Evolutionary conservation across 2,113 vertebrate species (phyloP), one percentile per base, ranked within the genome.

Genomic region (Odobenus rosmarus): DNA sequence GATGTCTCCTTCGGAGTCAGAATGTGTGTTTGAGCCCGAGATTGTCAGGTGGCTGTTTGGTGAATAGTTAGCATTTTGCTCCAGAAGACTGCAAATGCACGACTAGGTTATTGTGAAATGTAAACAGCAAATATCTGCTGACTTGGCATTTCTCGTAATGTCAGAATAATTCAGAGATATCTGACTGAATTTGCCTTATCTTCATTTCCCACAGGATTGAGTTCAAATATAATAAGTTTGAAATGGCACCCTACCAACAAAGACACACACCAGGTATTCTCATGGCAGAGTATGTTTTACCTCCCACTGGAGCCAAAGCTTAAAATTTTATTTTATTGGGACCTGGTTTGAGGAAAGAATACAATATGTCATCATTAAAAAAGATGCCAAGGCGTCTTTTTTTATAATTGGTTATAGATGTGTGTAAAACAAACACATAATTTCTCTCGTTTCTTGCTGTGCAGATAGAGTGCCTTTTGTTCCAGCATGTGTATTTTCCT

Each of bases 391-490:
- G 71, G 80, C n/a, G 18, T 80, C 87, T 81, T 59, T 61, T 36
- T 55, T 53, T 49, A n/a, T 33, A 88, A 94, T 39, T 79, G 88
- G 90, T 93, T 96, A 69, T 92, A 97, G 97, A 59, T 95, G 90
- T 85, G 96, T 98, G 71, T 97, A 62, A 96, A 97, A 59, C 49
- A 81, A 92, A 95, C 39, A 79, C 93, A 57, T 31, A 79, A 96
- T 98, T 97, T 97, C 91, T 96, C 74, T 49, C 95, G 96, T 91
- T 85, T 88, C 96, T 98, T 87, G 89, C 96, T 76, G 71, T 92
- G 97, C 79, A 96, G 96, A 98, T 57, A 95, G 96, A 94, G 98
- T 98, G 97, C 95, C 98, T 99, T 99, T 99, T 99, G 98, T 99
- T 99, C 98, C 87, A 96, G 97, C 86, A 9, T 13, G 55, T 98